Percentiles rank a stretch among this genome's conserved stretches.
Evolutionary conservation across 2,888 invertebrate species (phyloP).

Genomic region (Enoplolaimus lenunculus): DNA sequence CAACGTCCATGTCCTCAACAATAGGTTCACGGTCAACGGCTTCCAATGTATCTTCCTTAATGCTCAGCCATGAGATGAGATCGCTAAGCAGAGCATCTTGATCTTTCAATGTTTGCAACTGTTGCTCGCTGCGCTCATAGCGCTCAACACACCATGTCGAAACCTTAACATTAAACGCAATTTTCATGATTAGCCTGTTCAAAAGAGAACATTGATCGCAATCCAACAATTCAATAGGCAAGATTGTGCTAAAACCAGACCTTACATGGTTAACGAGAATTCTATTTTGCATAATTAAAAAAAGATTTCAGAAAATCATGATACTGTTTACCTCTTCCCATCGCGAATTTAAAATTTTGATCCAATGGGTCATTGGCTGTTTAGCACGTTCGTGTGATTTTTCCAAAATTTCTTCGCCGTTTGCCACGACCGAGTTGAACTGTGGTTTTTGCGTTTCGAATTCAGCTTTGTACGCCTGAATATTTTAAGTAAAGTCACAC

Average conservation of each 20-base stretch:
- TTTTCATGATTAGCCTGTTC: too few relatives aligned
- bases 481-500: too few relatives aligned
- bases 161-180: too few relatives aligned
- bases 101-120: constrained; percentile 62
- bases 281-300: too few relatives aligned
- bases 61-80: constrained; percentile 77
- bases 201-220: too few relatives aligned
- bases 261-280: too few relatives aligned
- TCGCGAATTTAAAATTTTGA: constrained; percentile 81
- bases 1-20: constrained; percentile 70
- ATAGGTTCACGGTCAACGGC: constrained; percentile 70
- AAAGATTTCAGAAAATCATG: too few relatives aligned
- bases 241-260: too few relatives aligned
- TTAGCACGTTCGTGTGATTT: constrained; percentile 93
- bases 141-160: constrained; percentile 51
- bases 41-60: constrained; percentile 66
- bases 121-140: constrained; percentile 65
- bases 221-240: too few relatives aligned
- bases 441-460: constrained; percentile 67
- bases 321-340: constrained; percentile 54
- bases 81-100: constrained; percentile 78
- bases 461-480: constrained; percentile 51
- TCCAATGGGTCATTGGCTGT: constrained; percentile 96
- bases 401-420: constrained; percentile 72
- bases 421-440: constrained; percentile 67